Percentiles rank a stretch among this genome's conserved stretches.
Conservation (phyloP, 2,888 invertebrate genomes). For the Drosophila neonasuta region DNA sequence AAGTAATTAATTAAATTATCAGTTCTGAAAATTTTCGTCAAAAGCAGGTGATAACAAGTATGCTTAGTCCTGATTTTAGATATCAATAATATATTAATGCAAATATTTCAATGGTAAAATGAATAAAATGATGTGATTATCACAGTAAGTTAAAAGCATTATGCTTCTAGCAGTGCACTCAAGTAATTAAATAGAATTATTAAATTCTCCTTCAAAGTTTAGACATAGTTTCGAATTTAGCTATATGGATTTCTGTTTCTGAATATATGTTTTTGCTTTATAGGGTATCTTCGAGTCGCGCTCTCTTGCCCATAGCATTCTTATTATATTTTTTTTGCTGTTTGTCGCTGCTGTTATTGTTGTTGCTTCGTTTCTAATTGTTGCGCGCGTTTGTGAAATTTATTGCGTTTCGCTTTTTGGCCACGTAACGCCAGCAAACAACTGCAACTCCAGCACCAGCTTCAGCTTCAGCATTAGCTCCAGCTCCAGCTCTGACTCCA, state of each 20-base stretch:
- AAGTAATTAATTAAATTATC: too few species aligned
- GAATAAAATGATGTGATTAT: too few species aligned
- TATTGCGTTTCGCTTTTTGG: slow-evolving; percentile 72
- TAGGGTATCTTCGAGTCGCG: slow-evolving; percentile 29
- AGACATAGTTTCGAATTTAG: too few species aligned
- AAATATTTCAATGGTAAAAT: too few species aligned
- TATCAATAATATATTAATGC: too few species aligned
- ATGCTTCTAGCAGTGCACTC: too few species aligned
- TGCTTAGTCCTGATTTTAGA: too few species aligned
- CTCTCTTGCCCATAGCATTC: slow-evolving; percentile 19
- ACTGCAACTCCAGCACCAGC: slow-evolving; percentile 24
- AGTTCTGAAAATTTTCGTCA: too few species aligned
- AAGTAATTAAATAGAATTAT: too few species aligned
- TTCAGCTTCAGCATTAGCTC: slow-evolving; percentile 18
- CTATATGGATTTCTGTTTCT: background rate
- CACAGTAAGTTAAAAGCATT: too few species aligned
- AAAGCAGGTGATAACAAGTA: too few species aligned
- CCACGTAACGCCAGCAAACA: slow-evolving; percentile 54
- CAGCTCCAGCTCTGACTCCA: slow-evolving; percentile 17
- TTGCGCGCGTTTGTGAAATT: slow-evolving; percentile 76
- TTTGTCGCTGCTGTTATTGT: slow-evolving; percentile 27
- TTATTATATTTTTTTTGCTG: slow-evolving; percentile 29
- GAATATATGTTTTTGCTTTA: background rate
- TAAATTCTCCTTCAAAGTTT: too few species aligned
- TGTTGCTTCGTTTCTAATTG: slow-evolving; percentile 73